Conservation (phyloP, 2,797 vertebrate species). For the Neostethus bicornis region DNA sequence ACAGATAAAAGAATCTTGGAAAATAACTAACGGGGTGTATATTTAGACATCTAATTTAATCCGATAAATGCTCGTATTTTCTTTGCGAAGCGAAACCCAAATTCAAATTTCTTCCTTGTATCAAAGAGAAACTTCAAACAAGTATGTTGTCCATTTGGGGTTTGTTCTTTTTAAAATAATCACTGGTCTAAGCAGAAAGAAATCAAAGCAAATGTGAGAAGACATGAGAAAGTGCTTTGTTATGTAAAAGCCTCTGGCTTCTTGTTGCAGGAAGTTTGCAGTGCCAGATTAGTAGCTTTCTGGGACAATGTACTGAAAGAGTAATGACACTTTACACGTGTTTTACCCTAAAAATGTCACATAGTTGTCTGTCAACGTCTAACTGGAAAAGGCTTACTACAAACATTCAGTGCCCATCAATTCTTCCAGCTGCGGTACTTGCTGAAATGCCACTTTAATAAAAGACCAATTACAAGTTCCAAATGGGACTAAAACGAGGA, state of each 20-base stretch:
- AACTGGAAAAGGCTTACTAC: constrained; percentile 18
- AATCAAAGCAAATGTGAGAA: constrained; percentile 32
- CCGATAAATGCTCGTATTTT: constrained; percentile 63
- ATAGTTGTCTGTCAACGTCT: constrained; percentile 39
- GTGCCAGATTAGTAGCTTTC: constrained; percentile 9
- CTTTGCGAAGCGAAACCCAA: constrained; percentile 49
- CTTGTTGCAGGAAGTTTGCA: constrained; percentile 21
- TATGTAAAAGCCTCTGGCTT: constrained; percentile 21
- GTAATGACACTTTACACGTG: constrained; percentile 25
- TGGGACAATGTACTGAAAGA: constrained; percentile 20
- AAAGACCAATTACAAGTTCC: constrained; percentile 54
- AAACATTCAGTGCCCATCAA: constrained; percentile 50
- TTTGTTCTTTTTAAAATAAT: constrained; percentile 68
- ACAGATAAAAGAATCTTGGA: constrained; percentile 67
- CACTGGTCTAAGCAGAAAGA: constrained; percentile 53
- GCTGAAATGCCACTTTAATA: constrained; percentile 58
- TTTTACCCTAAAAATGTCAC: constrained; percentile 61
- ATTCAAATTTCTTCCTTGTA: constrained; percentile 71
- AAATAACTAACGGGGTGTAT: constrained; percentile 56
- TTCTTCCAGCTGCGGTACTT: constrained; percentile 47
- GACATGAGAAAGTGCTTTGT: constrained; percentile 23
- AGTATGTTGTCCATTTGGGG: constrained; percentile 64
- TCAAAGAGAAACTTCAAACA: constrained; percentile 78
- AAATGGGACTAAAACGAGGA: constrained; percentile 49
- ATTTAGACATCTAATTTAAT: constrained; percentile 76